phyloP scores from a whole-genome alignment of 2,113 vertebrate species.

The Malurus elegans region DNA sequence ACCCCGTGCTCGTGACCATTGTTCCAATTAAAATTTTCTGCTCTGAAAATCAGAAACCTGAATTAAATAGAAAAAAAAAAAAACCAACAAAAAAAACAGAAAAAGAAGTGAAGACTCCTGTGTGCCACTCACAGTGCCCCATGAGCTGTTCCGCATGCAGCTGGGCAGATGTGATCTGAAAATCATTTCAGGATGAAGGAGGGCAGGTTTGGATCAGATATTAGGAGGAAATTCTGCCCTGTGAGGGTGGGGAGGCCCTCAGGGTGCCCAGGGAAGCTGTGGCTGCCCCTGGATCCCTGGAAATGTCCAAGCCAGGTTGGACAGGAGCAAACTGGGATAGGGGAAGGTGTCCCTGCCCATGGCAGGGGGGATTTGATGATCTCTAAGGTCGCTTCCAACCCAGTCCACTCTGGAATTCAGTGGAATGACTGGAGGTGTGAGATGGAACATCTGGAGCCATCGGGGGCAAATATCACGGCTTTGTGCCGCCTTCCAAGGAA shows the following conservation, averaged over 20 bases:
- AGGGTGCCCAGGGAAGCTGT: background rate
- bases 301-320: background rate
- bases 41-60: background rate
- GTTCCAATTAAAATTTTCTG: background rate
- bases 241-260: background rate
- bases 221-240: background rate
- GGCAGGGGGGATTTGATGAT: too few relatives aligned
- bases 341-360: background rate
- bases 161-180: background rate
- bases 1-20: background rate
- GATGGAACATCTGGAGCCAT: background rate
- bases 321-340: rapidly evolving
- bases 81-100: too few relatives aligned
- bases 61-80: background rate
- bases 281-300: background rate
- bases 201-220: background rate
- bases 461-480: rapidly evolving
- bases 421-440: background rate
- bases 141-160: rapidly evolving
- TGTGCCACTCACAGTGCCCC: rapidly evolving
- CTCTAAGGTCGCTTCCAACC: background rate
- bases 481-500: background rate
- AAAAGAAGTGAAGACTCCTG: rapidly evolving
- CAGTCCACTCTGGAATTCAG: background rate
- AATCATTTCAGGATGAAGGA: background rate